Evolutionary conservation across 2,113 vertebrate species (phyloP).

Genomic region (Tympanuchus pallidicinctus): DNA sequence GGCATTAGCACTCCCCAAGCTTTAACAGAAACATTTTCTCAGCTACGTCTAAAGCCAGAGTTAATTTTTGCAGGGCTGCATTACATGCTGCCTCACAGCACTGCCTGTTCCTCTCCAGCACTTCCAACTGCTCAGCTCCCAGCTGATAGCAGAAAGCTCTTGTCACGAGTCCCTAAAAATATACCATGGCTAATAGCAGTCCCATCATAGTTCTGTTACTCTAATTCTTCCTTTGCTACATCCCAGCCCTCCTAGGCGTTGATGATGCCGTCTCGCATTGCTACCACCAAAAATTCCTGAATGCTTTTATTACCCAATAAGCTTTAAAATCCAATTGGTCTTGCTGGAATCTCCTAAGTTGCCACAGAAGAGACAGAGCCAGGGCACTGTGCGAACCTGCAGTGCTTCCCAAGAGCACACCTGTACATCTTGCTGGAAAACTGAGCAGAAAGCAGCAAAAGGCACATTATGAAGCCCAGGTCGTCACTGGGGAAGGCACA

Average conservation of each 20-base stretch:
- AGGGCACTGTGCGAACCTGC: fast-evolving
- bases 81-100: slow-evolving; percentile 13
- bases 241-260: not conserved
- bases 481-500: not conserved
- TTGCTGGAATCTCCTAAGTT: not conserved
- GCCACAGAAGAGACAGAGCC: fast-evolving
- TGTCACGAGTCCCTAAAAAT: slow-evolving; percentile 59
- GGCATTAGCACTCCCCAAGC: not conserved
- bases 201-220: not conserved
- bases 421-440: not conserved
- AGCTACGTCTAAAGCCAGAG: not conserved
- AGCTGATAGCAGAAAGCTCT: slow-evolving; percentile 53
- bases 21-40: not conserved
- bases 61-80: not conserved
- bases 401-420: fast-evolving
- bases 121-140: slow-evolving; percentile 34
- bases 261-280: not conserved
- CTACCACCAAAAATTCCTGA: not conserved
- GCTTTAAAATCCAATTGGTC: not conserved
- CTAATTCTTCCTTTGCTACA: not conserved
- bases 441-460: not conserved
- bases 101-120: slow-evolving; percentile 18
- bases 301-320: not conserved
- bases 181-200: slow-evolving; percentile 31
- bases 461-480: not conserved